These are phyloP conservation scores for Leiothrix lutea DNA, from an alignment of 2,113 vertebrate genomes.

Conservation along the genomic window DNA sequence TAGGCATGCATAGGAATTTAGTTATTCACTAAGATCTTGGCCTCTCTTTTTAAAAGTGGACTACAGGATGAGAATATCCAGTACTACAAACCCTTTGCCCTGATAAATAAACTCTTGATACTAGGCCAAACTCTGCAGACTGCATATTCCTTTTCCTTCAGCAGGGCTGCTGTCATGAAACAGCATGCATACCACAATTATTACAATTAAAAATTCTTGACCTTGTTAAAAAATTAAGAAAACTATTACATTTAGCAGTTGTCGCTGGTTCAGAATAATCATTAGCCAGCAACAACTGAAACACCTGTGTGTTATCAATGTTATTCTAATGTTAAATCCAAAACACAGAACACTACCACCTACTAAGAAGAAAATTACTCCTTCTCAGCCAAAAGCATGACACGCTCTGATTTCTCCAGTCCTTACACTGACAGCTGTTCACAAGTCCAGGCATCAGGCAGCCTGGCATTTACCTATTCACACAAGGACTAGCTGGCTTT, in stretches of 20 bases:
- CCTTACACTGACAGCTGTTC: background rate
- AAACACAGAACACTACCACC: background rate
- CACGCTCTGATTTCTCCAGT: background rate
- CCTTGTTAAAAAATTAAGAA: background rate
- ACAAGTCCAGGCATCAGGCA: background rate
- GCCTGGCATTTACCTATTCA: background rate
- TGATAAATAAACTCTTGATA: background rate
- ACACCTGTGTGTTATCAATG: background rate
- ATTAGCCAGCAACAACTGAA: background rate
- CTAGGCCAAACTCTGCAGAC: background rate
- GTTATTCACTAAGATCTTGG: background rate
- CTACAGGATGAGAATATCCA: background rate
- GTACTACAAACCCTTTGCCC: background rate
- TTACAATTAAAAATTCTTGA: background rate
- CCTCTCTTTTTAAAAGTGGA: background rate
- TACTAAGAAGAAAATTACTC: background rate
- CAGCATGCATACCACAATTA: background rate
- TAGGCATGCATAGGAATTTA: background rate
- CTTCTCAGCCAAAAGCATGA: background rate
- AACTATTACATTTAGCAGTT: background rate
- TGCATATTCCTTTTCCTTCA: background rate
- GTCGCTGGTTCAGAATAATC: background rate
- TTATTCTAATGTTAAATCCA: background rate
- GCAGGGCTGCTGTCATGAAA: background rate
- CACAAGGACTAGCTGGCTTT: background rate